A percentile compares a stretch with the other conserved stretches of the same genome.
These are phyloP conservation scores for Serripes groenlandicus DNA, from an alignment of 2,888 invertebrate genomes.

Conservation along the genomic window DNA sequence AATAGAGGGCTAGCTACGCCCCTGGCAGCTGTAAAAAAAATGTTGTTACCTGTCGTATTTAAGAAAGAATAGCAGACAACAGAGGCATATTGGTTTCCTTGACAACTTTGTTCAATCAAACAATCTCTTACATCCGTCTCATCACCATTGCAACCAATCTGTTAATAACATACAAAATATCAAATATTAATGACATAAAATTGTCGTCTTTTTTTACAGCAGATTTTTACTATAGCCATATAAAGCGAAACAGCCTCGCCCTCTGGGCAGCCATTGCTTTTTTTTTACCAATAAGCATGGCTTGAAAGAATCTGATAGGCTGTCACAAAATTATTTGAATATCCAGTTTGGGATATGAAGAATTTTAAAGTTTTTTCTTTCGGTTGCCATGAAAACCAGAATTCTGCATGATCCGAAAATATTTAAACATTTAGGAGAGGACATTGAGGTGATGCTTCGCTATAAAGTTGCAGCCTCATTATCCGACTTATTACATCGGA, in stretches of 20 bases:
- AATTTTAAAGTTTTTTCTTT: too few species aligned
- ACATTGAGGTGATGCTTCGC: too few species aligned
- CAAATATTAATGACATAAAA: neutral
- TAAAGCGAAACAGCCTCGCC: too few species aligned
- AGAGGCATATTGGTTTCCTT: constrained; percentile 6
- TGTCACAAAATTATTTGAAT: too few species aligned
- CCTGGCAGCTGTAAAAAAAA: neutral
- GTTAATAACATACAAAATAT: constrained; percentile 12
- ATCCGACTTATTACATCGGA: too few species aligned
- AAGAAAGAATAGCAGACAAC: constrained; percentile 22
- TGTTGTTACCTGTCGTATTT: constrained; percentile 25
- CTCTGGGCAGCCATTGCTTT: too few species aligned
- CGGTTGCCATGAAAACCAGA: too few species aligned
- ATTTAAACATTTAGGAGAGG: too few species aligned
- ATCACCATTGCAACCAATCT: constrained; percentile 72
- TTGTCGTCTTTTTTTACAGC: neutral
- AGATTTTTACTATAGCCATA: neutral
- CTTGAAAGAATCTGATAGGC: too few species aligned
- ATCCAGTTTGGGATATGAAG: too few species aligned
- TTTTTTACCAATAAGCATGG: too few species aligned
- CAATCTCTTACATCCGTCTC: constrained; percentile 72
- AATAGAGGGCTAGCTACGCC: neutral
- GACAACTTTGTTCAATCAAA: constrained; percentile 42
- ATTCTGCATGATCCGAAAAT: too few species aligned
- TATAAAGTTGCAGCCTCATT: neutral